Evolutionary conservation across 2,113 vertebrate species (phyloP).

Genomic region (Chionodraco myersi): DNA sequence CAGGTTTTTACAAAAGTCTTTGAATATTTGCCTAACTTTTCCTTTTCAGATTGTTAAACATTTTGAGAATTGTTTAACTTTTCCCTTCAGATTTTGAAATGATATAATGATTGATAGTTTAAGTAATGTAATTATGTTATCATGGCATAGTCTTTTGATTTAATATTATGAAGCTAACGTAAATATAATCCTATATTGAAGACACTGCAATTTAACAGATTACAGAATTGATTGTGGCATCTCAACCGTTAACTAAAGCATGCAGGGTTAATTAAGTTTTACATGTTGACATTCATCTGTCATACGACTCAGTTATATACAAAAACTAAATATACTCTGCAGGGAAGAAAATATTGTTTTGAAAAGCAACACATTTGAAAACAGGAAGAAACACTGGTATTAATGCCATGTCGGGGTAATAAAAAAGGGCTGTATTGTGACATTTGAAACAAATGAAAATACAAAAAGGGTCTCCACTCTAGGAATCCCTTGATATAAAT

Average conservation of each 20-base stretch:
- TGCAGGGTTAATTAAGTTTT: constrained; percentile 4
- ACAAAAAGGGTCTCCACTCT: neutral
- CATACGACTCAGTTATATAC: neutral
- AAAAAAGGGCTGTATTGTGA: constrained; percentile 3
- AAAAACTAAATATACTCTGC: constrained; percentile 1
- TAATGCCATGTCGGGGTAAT: neutral
- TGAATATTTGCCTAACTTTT: too few relatives aligned
- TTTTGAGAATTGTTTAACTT: too few relatives aligned
- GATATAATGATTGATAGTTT: too few relatives aligned
- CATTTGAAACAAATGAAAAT: constrained; percentile 7
- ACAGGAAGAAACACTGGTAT: neutral
- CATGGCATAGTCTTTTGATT: too few relatives aligned
- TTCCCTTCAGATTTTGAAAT: too few relatives aligned
- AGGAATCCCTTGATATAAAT: neutral
- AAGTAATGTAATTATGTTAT: too few relatives aligned
- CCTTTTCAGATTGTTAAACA: too few relatives aligned
- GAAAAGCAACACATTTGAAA: constrained; percentile 9
- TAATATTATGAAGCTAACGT: too few relatives aligned
- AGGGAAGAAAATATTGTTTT: neutral
- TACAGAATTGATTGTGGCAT: too few relatives aligned
- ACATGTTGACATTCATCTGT: constrained; percentile 30
- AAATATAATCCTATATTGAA: too few relatives aligned
- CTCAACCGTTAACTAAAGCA: neutral
- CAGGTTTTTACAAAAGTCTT: too few relatives aligned
- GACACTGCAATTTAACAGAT: too few relatives aligned